A percentile compares a stretch with the other conserved stretches of the same genome.
phyloP scores from a whole-genome alignment of 2,797 vertebrate genomes.

The Taenioides sp. region DNA sequence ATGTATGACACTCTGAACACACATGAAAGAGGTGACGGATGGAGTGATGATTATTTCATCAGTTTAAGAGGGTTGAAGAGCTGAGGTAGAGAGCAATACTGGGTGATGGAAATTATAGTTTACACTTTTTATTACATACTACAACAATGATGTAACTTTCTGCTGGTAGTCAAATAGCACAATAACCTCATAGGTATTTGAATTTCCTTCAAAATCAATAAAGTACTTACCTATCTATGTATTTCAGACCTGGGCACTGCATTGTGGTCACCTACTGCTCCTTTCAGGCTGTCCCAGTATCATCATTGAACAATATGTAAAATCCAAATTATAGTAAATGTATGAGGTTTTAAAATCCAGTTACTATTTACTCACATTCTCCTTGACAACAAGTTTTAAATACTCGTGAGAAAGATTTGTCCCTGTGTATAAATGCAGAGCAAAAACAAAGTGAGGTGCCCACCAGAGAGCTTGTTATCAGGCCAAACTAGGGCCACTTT shows the following conservation, averaged over 20 bases:
- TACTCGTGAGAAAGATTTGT: constrained; percentile 33
- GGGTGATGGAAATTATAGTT: background rate
- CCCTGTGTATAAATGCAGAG: constrained; percentile 34
- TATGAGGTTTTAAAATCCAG: no score
- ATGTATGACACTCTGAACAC: constrained; percentile 7
- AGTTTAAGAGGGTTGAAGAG: constrained; percentile 19
- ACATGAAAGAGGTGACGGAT: background rate
- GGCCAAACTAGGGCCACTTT: constrained; percentile 34
- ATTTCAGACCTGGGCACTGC: no score
- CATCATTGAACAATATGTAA: no score
- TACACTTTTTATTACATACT: no score
- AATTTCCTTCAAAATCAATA: no score
- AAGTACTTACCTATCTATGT: no score
- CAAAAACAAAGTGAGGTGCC: constrained; percentile 10
- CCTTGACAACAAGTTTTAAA: constrained; percentile 28
- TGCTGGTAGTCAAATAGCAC: no score
- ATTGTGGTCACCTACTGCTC: no score
- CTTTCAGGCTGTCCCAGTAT: no score
- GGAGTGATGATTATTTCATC: constrained; percentile 33
- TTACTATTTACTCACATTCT: constrained; percentile 13
- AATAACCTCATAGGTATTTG: no score
- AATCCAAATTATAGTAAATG: no score
- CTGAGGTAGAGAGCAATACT: background rate
- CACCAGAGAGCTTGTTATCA: constrained; percentile 43
- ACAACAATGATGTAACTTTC: background rate